Evolutionary conservation across 2,113 vertebrate species (phyloP).

Genomic region (Pseudorasbora parva): DNA sequence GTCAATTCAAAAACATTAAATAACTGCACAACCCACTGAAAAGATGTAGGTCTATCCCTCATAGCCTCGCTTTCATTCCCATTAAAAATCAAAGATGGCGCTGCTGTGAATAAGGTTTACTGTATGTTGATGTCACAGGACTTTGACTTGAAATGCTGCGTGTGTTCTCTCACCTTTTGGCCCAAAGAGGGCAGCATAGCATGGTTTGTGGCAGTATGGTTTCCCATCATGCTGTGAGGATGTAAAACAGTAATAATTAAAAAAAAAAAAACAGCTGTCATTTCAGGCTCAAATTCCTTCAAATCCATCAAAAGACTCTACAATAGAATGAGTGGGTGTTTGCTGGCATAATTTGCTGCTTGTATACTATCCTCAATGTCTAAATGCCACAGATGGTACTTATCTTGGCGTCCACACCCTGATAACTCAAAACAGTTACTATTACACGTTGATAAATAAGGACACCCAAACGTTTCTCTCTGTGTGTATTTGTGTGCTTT

Average conservation of each 20-base stretch:
- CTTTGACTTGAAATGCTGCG: background rate
- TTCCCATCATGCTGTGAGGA: conserved; percentile 82
- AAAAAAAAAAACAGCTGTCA: background rate
- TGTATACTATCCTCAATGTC: background rate
- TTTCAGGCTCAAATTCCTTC: background rate
- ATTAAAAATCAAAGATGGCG: too few relatives aligned
- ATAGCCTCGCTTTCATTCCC: too few relatives aligned
- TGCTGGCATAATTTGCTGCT: background rate
- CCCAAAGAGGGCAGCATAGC: conserved; percentile 89
- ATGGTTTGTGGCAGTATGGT: conserved; percentile 91
- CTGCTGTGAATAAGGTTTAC: too few relatives aligned
- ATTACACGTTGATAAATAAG: conserved; percentile 34
- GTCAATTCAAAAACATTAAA: too few relatives aligned
- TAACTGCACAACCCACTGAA: too few relatives aligned
- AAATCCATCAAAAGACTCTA: background rate
- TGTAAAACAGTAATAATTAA: conserved; percentile 7
- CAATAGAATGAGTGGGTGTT: background rate
- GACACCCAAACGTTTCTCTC: conserved; percentile 25
- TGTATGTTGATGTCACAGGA: background rate
- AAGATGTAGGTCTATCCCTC: too few relatives aligned
- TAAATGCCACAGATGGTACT: conserved; percentile 18
- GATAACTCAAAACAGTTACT: conserved; percentile 18
- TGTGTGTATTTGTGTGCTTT: conserved; percentile 2
- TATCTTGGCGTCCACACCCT: background rate
- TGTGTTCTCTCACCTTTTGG: conserved; percentile 80